phyloP scores from a whole-genome alignment of 1,140 invertebrate species.

The Neodiprion pinetum region DNA sequence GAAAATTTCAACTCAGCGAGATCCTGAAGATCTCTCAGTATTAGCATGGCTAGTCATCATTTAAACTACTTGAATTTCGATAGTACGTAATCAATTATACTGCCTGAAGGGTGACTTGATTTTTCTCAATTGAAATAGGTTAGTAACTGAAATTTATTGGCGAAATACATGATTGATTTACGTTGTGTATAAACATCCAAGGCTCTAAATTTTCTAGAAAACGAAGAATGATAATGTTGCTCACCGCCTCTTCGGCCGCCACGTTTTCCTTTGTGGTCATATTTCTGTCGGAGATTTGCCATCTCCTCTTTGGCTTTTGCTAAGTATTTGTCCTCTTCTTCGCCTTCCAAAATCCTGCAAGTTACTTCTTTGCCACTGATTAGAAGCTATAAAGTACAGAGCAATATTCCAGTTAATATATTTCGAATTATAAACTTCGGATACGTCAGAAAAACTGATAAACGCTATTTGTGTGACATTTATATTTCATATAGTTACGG shows the following conservation, averaged over 20 bases:
- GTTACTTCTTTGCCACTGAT: slow-evolving; percentile 66
- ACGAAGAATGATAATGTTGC: neutral
- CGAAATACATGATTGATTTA: no score
- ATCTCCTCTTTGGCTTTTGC: slow-evolving; percentile 70
- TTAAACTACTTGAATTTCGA: slow-evolving; percentile 4
- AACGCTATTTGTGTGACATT: neutral
- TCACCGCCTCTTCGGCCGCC: slow-evolving; percentile 43
- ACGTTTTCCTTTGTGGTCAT: slow-evolving; percentile 52
- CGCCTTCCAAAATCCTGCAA: slow-evolving; percentile 69
- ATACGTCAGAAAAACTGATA: slow-evolving; percentile 17
- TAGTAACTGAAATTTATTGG: slow-evolving; percentile 16
- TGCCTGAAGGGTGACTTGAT: slow-evolving; percentile 5
- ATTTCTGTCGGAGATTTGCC: slow-evolving; percentile 61
- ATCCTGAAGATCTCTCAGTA: slow-evolving; percentile 59
- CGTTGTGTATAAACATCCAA: no score
- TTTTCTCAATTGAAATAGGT: slow-evolving; percentile 20
- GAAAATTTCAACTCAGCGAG: slow-evolving; percentile 56
- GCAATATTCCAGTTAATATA: neutral
- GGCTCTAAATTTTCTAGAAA: no score
- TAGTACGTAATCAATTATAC: slow-evolving; percentile 13
- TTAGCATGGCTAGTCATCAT: slow-evolving; percentile 64
- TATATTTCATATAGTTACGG: no score
- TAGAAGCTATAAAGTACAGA: slow-evolving; percentile 47
- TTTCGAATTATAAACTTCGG: slow-evolving; percentile 15
- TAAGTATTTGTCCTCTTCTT: slow-evolving; percentile 74